A percentile compares a stretch with the other conserved stretches of the same genome.
Evolutionary conservation across 2,888 invertebrate genomes (phyloP).

Genomic region (Globia sparganii): DNA sequence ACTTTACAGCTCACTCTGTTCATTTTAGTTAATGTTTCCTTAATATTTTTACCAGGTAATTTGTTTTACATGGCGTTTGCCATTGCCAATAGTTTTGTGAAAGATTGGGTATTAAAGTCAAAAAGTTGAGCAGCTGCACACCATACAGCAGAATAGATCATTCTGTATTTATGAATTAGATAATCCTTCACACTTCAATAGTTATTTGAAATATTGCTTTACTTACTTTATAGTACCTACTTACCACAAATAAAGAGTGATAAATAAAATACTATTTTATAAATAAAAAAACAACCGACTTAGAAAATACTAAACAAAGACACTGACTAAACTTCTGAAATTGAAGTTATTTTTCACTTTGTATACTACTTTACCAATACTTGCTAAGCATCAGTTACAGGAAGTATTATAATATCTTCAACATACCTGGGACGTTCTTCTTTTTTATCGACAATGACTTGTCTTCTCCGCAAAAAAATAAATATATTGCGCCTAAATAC

Average conservation of each 20-base stretch:
- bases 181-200: neutral
- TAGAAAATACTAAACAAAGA: neutral
- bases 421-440: too few relatives aligned
- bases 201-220: neutral
- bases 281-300: neutral
- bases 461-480: too few relatives aligned
- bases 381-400: neutral
- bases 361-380: neutral
- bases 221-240: neutral
- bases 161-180: neutral
- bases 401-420: neutral
- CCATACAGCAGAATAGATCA: neutral
- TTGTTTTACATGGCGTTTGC: neutral
- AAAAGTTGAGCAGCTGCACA: neutral
- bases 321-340: neutral
- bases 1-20: slow-evolving; percentile 7
- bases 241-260: neutral
- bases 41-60: neutral
- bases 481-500: too few relatives aligned
- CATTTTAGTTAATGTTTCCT: neutral
- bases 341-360: neutral
- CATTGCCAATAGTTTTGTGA: neutral
- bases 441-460: too few relatives aligned
- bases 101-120: neutral
- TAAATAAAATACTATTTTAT: neutral